Evolutionary conservation across 2,113 vertebrate species (phyloP).

Genomic region (Heloderma charlesbogerti): DNA sequence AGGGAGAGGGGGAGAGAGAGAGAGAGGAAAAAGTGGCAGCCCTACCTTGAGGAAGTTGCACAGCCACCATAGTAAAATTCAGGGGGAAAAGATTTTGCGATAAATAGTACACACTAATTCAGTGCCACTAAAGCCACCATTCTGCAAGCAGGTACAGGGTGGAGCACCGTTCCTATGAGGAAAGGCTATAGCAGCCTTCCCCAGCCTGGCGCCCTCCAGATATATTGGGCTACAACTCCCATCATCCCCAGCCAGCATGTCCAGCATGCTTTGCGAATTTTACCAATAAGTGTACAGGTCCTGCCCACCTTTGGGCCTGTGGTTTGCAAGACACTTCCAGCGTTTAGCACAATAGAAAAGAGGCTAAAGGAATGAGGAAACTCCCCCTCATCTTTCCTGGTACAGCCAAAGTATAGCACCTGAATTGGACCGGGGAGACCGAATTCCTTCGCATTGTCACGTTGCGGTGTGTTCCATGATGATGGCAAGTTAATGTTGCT

Average conservation of each 20-base stretch:
- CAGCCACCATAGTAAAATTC: background rate
- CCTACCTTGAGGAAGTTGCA: background rate
- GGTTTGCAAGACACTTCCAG: background rate
- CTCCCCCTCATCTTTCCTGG: background rate
- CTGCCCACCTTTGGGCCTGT: background rate
- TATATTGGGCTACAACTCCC: background rate
- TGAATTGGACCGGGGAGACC: background rate
- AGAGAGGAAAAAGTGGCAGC: background rate
- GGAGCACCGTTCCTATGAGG: background rate
- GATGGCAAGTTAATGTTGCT: background rate
- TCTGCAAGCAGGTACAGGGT: background rate
- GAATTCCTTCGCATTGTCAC: background rate
- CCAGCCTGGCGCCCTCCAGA: background rate
- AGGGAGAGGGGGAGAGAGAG: background rate
- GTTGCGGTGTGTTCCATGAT: background rate
- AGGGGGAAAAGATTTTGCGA: background rate
- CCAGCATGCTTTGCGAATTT: background rate
- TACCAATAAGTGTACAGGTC: background rate
- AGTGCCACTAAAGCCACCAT: background rate
- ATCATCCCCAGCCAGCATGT: no score
- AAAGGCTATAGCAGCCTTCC: background rate
- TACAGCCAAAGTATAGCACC: background rate
- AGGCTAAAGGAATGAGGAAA: background rate
- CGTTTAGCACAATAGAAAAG: background rate
- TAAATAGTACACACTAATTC: background rate